Evolutionary conservation across 2,113 vertebrate genomes (phyloP), one percentile per base, ranked within the genome.

Genomic region (Anguilla japonica): DNA sequence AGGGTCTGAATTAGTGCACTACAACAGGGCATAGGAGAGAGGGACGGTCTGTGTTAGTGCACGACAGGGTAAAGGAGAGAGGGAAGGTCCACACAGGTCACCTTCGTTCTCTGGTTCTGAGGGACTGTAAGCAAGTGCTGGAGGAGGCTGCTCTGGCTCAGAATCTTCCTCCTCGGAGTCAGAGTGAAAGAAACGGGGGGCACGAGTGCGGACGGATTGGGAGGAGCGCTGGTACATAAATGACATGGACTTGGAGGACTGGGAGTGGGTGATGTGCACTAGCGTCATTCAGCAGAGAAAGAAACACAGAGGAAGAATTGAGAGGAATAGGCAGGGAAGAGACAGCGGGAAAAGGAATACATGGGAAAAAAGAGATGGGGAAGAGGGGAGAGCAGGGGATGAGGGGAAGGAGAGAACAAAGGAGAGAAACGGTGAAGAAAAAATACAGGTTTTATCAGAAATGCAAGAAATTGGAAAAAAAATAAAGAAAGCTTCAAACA

Each of bases 221-320:
- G 98, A 98, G 88, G 97, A 97, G 91, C 97, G 97, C 88, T 99
- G 95, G 94, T 98, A 99, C 93, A 97, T 97, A 95, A 98, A 98
- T 87, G 97, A 98, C 98, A 99, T 96, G 91, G 98, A 98, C 87
- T 99, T 97, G 90, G 96, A 96, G 87, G 97, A 97, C 91, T 95
- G 97, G 89, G 98, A 97, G 53, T 99, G 98, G 95, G 97, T 97
- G 92, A 99, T 97, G 92, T 92, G 97, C 93, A 99, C 98, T 99
- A 93, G 87, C 90, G 83, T 88, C 79, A 93, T 85, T 84, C 46
- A 89, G 86, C 82, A 91, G 90, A 90, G 92, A 88, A 85, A 83
- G 83, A 86, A 84, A 60, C 39, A 29, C 5, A 75, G 11, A 18
- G 14, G 9, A 18, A 50, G 5, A 13, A n/a, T 14, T 14, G 22